Evolutionary conservation across 2,888 invertebrate genomes (phyloP).

Genomic region (Dryadula phaetusa): DNA sequence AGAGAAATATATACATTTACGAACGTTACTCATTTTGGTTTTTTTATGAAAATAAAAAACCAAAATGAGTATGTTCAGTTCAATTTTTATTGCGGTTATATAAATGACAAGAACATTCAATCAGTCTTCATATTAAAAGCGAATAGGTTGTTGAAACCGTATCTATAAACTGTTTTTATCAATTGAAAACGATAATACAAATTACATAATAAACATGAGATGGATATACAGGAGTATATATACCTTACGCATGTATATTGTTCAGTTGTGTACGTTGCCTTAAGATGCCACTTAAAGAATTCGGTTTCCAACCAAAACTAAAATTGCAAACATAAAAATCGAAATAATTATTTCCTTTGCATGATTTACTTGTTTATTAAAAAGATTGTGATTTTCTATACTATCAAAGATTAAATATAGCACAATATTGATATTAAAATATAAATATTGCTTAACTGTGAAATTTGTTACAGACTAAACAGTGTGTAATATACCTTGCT

Average conservation of each 20-base stretch:
- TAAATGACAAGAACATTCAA: slow-evolving; percentile 12
- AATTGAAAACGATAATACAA: slow-evolving; percentile 3
- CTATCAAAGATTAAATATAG: slow-evolving; percentile 50
- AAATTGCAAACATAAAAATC: neutral
- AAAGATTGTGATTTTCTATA: neutral
- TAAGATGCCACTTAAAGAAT: neutral
- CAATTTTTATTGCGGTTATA: neutral
- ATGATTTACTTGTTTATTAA: neutral
- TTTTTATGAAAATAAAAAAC: no score
- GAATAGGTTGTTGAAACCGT: slow-evolving; percentile 13
- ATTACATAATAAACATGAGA: slow-evolving; percentile 8
- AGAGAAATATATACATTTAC: no score
- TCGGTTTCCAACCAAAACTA: neutral
- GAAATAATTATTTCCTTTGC: neutral
- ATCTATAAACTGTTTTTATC: slow-evolving; percentile 16
- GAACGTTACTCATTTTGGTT: no score
- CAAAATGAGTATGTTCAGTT: neutral
- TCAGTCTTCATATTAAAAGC: neutral
- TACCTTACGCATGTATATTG: neutral
- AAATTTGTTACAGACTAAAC: slow-evolving; percentile 55
- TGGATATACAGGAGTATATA: neutral
- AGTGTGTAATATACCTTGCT: slow-evolving; percentile 58
- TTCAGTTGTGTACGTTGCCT: neutral
- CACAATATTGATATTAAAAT: slow-evolving; percentile 41
- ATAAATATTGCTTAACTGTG: slow-evolving; percentile 57